phyloP scores from a whole-genome alignment of 1,140 invertebrate genomes.

The Bombus cullumanus region DNA sequence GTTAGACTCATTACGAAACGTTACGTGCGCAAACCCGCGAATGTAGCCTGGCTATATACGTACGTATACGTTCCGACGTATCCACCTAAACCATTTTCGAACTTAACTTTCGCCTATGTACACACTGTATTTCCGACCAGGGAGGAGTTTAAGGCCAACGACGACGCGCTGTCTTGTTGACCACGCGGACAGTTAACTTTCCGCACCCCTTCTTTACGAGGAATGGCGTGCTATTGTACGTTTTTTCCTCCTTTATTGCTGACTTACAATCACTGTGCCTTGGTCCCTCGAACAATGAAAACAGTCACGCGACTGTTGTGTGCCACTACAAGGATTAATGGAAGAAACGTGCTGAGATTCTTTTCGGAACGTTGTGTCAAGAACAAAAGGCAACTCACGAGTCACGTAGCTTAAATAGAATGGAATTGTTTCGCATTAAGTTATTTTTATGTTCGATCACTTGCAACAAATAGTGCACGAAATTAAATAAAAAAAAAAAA shows the following conservation, averaged over 20 bases:
- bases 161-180: background rate
- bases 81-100: constrained; percentile 6
- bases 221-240: background rate
- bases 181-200: constrained; percentile 14
- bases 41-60: background rate
- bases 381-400: background rate
- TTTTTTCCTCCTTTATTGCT: background rate
- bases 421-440: background rate
- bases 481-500: background rate
- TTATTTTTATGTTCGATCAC: background rate
- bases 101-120: background rate
- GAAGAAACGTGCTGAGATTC: constrained; percentile 7
- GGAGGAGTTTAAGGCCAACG: background rate
- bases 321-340: background rate
- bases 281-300: constrained; percentile 4
- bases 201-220: background rate
- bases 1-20: constrained; percentile 68
- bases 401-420: background rate
- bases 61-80: background rate
- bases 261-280: background rate
- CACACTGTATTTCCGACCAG: background rate
- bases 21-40: constrained; percentile 59
- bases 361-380: background rate
- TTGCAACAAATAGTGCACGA: background rate
- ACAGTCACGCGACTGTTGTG: constrained; percentile 1